Evolutionary conservation across 2,113 vertebrate genomes (phyloP), one percentile per base, ranked within the genome.

Genomic region (Hiodon tergisus): DNA sequence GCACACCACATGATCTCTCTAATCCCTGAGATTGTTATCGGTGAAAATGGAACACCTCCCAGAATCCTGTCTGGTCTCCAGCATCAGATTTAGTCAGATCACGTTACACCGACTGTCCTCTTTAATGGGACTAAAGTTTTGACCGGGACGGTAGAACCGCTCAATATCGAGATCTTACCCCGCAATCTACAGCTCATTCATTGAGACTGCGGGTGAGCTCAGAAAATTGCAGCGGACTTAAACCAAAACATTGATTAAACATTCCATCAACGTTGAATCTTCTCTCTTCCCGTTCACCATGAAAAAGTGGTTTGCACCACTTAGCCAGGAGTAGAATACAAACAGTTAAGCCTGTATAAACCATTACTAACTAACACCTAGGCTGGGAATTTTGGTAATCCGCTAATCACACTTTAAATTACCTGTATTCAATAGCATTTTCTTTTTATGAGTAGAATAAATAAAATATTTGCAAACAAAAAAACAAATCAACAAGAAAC

Each of bases 11-110:
- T 5, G 14, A 70, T 67, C 78, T 6, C 65, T 58, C 75, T 79
- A 77, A 77, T 80, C 75, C 57, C 46, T 75, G 14, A 57, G 16
- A 78, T 81, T 13, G 52, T 77, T 77, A 74, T 72, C 52, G 53
- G 48, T 53, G 61, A 72, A 60, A 50, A 60, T 72, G 62, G 53
- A 76, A 71, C 72, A 61, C 11, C 62, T 73, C 61, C 62, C 54
- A 69, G 75, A 59, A 65, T 66, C 61, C 47, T 50, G 46, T 63
- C 69, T 60, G 48, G 31, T 72, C 69, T 52, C 11, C 52, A 17
- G 17, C 14, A 71, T 71, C 68, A 54, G 52, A 76, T 71, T 16
- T 46, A 57, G 57, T 66, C 47, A 54, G 69, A 72, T 77, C 53
- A 66, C 62, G 14, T 77, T 77, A 72, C 75, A 52, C 52, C 9